Base-by-base conservation (phyloP, 2,797 vertebrate species). In the Syngnathus rostellatus region DNA sequence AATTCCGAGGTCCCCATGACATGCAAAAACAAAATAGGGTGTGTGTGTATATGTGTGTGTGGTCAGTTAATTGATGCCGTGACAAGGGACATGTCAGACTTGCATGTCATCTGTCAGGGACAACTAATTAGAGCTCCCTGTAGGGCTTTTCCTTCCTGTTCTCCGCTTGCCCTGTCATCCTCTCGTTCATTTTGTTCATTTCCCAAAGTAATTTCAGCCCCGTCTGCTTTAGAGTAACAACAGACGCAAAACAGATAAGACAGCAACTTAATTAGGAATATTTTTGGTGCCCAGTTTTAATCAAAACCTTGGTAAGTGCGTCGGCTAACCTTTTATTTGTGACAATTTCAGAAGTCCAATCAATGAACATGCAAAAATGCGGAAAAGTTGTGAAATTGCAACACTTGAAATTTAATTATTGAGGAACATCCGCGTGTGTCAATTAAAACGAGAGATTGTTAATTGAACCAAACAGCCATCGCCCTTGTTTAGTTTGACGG, bases 251-350 rank as follows among this genome's bases (percentile, higher is more conserved):
- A 82, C 67, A 86, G 88, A 87, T 84, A 79, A 85, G 88, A 86
- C 84, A 78, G 82, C 75, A 79, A 85, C 77, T 86, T 82, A 87
- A 89, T 90, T 88, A 88, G 87, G 81, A 89, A 89, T 86, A 86
- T 84, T 88, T 91, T 45, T 88, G 89, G 83, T 84, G 86, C 89
- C 86, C 77, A 77, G 76, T 88, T 90, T 91, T 90, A 91, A 92
- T 92, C 87, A 89, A 84, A 84, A 83, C 77, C 80, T 88, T 82
- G 85, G 81, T 86, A 88, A 90, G 88, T 87, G 82, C 66, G 9
- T 71, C 64, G 66, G 80, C 86, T 76, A 89, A 87, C 85, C 83
- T 87, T 83, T 88, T 89, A 81, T 45, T 45, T 75, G 73, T 76
- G 82, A 88, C 87, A 87, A 83, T 88, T 89, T 89, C 69, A 80